These are phyloP conservation scores for Mastigias papua DNA, from an alignment of 30 jellyfish, hydroid and myxozoan genomes.

Conservation along the genomic window DNA sequence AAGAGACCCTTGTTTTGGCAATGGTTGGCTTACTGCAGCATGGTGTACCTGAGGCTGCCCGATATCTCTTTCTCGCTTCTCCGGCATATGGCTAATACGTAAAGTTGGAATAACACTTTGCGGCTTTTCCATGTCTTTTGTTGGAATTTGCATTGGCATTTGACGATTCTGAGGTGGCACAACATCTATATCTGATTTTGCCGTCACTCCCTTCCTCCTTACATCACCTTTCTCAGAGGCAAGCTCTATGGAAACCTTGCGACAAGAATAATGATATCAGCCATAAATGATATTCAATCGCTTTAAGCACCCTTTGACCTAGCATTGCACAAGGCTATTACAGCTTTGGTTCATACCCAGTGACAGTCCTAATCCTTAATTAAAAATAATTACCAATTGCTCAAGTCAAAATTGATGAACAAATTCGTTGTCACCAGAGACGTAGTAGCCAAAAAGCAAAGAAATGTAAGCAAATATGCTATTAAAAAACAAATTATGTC, in stretches of 20 bases:
- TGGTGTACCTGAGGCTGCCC: neutral
- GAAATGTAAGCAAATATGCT: too few species aligned
- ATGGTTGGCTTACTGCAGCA: neutral
- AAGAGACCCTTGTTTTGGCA: neutral
- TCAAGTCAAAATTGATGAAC: too few species aligned
- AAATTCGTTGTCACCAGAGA: too few species aligned
- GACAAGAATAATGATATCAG: neutral
- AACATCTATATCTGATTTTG: neutral
- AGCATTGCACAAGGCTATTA: too few species aligned
- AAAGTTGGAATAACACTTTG: neutral
- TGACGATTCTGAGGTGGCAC: neutral
- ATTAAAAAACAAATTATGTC: too few species aligned
- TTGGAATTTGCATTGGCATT: neutral
- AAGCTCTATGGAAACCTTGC: conserved; percentile 51
- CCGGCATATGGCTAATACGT: neutral
- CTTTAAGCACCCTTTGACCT: neutral
- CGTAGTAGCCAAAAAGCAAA: too few species aligned
- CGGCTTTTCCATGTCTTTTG: neutral
- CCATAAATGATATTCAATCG: neutral
- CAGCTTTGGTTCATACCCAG: too few species aligned
- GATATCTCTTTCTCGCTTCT: neutral
- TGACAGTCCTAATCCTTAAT: too few species aligned
- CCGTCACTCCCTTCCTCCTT: neutral
- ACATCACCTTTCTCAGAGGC: conserved; percentile 33
- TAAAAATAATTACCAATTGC: too few species aligned